phyloP scores from a whole-genome alignment of 1,140 invertebrate species.

The Papilio polytes region DNA sequence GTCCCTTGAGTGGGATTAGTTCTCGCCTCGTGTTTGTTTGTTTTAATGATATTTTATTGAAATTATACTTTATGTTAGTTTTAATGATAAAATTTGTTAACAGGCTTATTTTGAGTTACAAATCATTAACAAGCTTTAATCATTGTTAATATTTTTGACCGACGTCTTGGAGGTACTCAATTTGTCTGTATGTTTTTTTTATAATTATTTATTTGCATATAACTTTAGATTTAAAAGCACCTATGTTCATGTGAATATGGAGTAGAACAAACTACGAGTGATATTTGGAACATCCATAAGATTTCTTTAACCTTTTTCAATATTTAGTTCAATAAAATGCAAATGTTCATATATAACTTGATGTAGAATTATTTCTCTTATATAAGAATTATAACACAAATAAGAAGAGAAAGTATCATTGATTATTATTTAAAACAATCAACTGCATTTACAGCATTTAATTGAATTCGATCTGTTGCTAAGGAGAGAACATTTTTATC shows the following conservation, averaged over 20 bases:
- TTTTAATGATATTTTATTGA: constrained; percentile 68
- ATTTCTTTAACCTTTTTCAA: neutral
- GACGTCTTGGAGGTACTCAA: too few species aligned
- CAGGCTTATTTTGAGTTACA: neutral
- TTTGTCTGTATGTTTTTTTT: too few species aligned
- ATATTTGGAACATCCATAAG: neutral
- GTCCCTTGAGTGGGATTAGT: constrained; percentile 58
- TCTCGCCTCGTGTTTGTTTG: constrained; percentile 62
- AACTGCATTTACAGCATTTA: neutral
- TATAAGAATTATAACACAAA: too few species aligned
- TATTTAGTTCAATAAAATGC: neutral
- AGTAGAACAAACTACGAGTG: neutral
- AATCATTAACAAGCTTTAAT: neutral
- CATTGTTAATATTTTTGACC: neutral
- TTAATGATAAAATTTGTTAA: constrained; percentile 35
- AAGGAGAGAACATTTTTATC: constrained; percentile 29
- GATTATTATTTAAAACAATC: neutral
- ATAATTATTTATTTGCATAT: neutral
- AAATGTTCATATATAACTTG: too few species aligned
- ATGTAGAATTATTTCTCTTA: too few species aligned
- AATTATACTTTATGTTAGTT: constrained; percentile 45
- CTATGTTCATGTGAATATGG: neutral
- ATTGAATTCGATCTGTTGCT: constrained; percentile 31
- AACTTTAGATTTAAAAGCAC: neutral
- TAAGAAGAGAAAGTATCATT: too few species aligned